phyloP scores from a whole-genome alignment of 2,888 invertebrate species.

The Ormyrus labotus region DNA sequence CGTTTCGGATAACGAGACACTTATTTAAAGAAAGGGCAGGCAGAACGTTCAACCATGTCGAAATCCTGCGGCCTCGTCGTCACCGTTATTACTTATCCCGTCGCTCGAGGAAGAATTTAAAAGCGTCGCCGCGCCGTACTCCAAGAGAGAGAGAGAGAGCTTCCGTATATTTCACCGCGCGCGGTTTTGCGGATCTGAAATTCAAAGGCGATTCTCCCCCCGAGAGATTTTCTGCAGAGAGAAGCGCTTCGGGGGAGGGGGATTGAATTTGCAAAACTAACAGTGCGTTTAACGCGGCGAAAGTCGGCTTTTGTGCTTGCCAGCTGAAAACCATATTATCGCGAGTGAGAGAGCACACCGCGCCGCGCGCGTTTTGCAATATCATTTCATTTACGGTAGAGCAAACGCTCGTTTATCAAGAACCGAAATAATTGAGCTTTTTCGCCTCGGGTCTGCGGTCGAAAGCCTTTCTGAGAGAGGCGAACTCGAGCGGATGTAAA shows the following conservation, averaged over 20 bases:
- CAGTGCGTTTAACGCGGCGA: conserved; percentile 6
- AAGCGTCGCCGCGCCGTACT: neutral
- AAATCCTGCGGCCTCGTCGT: too few relatives aligned
- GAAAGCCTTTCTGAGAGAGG: too few relatives aligned
- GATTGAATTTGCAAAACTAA: conserved; percentile 30
- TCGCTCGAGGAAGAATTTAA: neutral
- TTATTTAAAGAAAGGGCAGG: too few relatives aligned
- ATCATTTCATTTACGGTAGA: conserved; percentile 13
- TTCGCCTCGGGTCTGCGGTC: neutral
- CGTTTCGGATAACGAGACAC: too few relatives aligned
- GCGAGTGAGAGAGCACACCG: too few relatives aligned
- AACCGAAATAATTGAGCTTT: neutral
- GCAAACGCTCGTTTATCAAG: neutral
- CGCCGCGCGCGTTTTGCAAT: neutral
- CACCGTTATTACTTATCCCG: too few relatives aligned
- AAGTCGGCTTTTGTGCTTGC: neutral
- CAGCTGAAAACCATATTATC: neutral
- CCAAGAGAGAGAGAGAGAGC: neutral
- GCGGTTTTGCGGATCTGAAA: conserved; percentile 8
- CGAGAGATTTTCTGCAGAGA: neutral
- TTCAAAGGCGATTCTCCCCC: conserved; percentile 2
- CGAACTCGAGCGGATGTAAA: neutral
- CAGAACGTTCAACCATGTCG: too few relatives aligned
- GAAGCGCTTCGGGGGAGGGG: neutral
- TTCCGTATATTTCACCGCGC: conserved; percentile 8